Conservation (phyloP, 2,113 vertebrate genomes). For the Notechis scutatus region DNA sequence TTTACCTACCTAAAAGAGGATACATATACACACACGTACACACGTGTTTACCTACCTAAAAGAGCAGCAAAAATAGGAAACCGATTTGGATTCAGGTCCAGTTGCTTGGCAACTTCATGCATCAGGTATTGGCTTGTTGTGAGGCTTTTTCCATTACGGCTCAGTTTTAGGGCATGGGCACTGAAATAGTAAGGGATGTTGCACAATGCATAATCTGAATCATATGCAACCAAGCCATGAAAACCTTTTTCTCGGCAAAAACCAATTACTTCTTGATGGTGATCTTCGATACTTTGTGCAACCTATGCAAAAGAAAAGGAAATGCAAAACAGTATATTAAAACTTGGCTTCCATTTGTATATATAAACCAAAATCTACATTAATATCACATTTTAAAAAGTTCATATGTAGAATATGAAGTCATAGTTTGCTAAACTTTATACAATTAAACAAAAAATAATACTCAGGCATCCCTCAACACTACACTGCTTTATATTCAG, state of each 20-base stretch:
- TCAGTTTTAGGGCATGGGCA: slow-evolving; percentile 93
- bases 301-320: slow-evolving; percentile 68
- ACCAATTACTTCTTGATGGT: slow-evolving; percentile 95
- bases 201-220: slow-evolving; percentile 94
- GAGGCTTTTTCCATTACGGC: slow-evolving; percentile 94
- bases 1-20: background rate
- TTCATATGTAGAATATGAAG: background rate
- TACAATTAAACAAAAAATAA: background rate
- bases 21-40: background rate
- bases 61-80: slow-evolving; percentile 94
- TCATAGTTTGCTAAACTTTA: background rate
- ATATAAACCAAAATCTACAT: background rate
- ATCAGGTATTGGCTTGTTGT: slow-evolving; percentile 97
- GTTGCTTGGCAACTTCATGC: slow-evolving; percentile 94
- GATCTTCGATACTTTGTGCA: slow-evolving; percentile 93
- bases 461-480: background rate
- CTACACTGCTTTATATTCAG: background rate
- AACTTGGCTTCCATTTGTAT: slow-evolving; percentile 11
- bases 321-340: slow-evolving; percentile 49
- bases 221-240: slow-evolving; percentile 91
- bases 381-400: background rate
- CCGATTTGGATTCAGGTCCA: slow-evolving; percentile 89
- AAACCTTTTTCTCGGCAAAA: slow-evolving; percentile 92
- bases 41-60: slow-evolving; percentile 77
- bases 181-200: slow-evolving; percentile 96